A percentile compares a stretch with the other conserved stretches of the same genome.
Conservation (phyloP, 2,888 invertebrate genomes). For the Acleris laterana region DNA sequence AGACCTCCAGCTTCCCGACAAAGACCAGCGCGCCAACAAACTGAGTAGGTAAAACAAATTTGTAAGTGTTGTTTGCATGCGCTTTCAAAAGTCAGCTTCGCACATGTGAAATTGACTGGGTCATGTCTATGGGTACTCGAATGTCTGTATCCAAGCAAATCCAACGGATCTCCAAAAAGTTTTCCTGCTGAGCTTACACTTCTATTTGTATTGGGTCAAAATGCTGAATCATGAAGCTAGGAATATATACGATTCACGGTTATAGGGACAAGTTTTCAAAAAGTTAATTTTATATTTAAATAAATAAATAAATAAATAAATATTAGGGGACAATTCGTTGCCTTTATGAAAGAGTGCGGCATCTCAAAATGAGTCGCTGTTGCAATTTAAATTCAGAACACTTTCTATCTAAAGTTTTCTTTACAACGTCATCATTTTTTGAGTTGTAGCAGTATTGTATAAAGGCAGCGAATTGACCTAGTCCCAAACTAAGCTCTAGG, state of each 20-base stretch:
- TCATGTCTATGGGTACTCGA: slow-evolving; percentile 10
- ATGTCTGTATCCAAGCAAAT: slow-evolving; percentile 6
- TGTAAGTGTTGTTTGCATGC: slow-evolving; percentile 75
- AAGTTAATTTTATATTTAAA: background rate
- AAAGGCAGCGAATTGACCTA: too few relatives aligned
- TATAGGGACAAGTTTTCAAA: background rate
- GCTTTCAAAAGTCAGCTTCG: slow-evolving; percentile 5
- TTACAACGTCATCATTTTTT: too few relatives aligned
- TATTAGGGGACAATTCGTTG: too few relatives aligned
- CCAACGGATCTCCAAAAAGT: slow-evolving; percentile 14
- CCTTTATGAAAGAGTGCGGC: too few relatives aligned
- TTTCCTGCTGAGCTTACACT: slow-evolving; percentile 14
- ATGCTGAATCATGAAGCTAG: slow-evolving; percentile 28
- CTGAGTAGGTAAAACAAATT: slow-evolving; percentile 82
- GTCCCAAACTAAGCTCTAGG: too few relatives aligned
- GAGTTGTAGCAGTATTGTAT: too few relatives aligned
- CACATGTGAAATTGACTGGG: background rate
- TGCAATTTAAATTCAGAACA: too few relatives aligned
- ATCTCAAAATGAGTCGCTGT: too few relatives aligned
- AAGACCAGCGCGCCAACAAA: slow-evolving; percentile 77
- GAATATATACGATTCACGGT: slow-evolving; percentile 28
- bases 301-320: too few relatives aligned
- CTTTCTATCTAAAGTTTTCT: too few relatives aligned
- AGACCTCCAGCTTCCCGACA: slow-evolving; percentile 90
- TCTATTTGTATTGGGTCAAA: slow-evolving; percentile 9